phyloP scores from a whole-genome alignment of 2,888 invertebrate genomes.

The Acronicta aceris region DNA sequence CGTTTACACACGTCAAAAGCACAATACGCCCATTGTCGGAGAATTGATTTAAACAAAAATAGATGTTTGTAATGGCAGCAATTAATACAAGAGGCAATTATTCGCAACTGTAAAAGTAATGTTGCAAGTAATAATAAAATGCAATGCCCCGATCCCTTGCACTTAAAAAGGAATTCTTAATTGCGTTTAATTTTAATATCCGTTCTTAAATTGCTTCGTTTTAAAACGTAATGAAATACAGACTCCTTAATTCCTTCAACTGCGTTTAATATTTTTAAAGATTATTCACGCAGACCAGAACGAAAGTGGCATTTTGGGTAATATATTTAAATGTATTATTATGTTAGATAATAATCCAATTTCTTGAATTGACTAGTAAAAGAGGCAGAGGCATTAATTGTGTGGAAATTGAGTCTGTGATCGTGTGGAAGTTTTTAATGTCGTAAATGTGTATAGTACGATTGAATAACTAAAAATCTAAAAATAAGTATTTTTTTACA shows the following conservation, averaged over 20 bases:
- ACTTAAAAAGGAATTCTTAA: conserved; percentile 40
- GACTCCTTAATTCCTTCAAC: conserved; percentile 24
- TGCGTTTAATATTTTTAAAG: conserved; percentile 22
- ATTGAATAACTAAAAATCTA: no score
- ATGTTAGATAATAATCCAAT: no score
- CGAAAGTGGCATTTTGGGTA: neutral
- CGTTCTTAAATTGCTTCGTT: conserved; percentile 39
- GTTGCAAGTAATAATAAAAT: conserved; percentile 43
- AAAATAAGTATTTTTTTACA: no score
- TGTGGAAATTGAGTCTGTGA: no score
- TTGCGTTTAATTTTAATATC: conserved; percentile 52
- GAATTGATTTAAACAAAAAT: conserved; percentile 51
- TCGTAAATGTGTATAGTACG: no score
- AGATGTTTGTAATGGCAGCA: conserved; percentile 22
- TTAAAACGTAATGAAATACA: conserved; percentile 40
- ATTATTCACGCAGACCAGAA: neutral
- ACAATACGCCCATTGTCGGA: conserved; percentile 48
- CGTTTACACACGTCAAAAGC: conserved; percentile 61
- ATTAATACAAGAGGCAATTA: conserved; percentile 51
- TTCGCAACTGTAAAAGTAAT: conserved; percentile 45
- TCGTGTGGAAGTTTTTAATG: no score
- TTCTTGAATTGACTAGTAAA: no score
- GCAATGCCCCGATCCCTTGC: conserved; percentile 32
- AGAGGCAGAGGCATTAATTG: no score
- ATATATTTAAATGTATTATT: no score